Conservation (phyloP, 2,797 vertebrate species). For the Buceros bicornis region DNA sequence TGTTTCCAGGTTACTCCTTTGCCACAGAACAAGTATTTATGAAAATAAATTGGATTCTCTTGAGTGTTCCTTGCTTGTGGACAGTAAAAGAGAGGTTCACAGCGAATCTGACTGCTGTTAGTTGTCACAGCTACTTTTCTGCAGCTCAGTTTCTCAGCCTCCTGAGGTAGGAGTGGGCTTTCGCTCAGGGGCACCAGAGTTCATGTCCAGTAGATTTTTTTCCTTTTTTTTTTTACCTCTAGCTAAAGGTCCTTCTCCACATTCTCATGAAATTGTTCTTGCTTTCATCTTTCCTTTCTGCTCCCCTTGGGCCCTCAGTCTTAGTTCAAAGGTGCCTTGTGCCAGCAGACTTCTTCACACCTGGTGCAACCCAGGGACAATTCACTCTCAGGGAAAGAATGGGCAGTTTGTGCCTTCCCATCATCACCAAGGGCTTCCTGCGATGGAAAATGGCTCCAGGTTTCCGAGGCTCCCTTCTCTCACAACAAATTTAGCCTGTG, state of each 20-base stretch:
- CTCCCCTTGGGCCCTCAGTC: not conserved
- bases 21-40: not conserved
- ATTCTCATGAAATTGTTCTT: not conserved
- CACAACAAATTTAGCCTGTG: not conserved
- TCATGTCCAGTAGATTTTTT: not conserved
- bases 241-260: not conserved
- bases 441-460: not conserved
- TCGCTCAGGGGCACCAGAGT: not conserved
- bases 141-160: not conserved
- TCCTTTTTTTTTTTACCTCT: not conserved
- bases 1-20: not conserved
- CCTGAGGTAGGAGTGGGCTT: not conserved
- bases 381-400: not conserved
- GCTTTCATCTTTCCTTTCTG: not conserved
- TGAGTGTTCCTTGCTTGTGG: not conserved
- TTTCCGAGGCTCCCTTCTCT: not conserved
- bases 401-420: not conserved
- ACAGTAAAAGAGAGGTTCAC: not conserved
- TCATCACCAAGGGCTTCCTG: not conserved
- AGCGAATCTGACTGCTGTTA: fast-evolving
- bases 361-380: not conserved
- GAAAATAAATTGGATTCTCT: not conserved
- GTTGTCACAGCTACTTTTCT: not conserved
- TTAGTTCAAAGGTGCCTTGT: not conserved
- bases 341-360: not conserved